Base-by-base conservation (phyloP, 35 echinoderm and acorn worm species). In the Nesometra sesokonis region DNA sequence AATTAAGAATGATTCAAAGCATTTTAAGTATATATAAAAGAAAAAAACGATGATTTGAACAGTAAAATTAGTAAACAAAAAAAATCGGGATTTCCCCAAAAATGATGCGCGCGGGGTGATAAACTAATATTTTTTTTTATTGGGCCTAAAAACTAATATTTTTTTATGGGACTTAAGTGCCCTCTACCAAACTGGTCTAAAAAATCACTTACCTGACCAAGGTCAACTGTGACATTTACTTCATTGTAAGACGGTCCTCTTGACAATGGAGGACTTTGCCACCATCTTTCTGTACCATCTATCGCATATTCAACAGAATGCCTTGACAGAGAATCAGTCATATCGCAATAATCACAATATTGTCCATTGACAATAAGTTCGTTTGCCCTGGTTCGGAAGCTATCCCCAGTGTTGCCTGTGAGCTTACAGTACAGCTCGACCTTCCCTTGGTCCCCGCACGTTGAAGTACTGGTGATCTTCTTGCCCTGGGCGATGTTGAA, bases 361-460 rank as follows among this genome's bases (percentile, higher is more conserved):
- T 87, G 86, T 80, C 77, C 78, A 32, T 87, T 36, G 30, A 79
- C 37, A 29, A 32, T 78, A 15, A 37, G 23, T 19, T 46, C 15
- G 5, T 36, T n/a, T 30, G 17, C 77, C n/a, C 36, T 35, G 13
- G 17, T 34, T 0, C n/a, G 11, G 4, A 37, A 32, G 15, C 29
- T 13, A 11, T 87, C 86, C 35, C 77, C 35, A 78, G 77, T 79
- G 35, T 43, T 47, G 5, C 78, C 86, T 0, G 86, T 87, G 0
- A 87, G 23, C 38, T 87, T 79, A 46, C 86, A 87, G 38, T 78
- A 87, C 77, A 87, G 86, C 35, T 87, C 86, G 21, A 29, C 85
- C 7, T 47, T 30, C n/a, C n/a, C 27, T 38, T 40, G 32, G 33
- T 87, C 86, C 31, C 86, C 86, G 36, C 86, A 87, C 34, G 86